Conservation (phyloP, 2,113 vertebrate species). For the Ceyx cyanopectus region DNA sequence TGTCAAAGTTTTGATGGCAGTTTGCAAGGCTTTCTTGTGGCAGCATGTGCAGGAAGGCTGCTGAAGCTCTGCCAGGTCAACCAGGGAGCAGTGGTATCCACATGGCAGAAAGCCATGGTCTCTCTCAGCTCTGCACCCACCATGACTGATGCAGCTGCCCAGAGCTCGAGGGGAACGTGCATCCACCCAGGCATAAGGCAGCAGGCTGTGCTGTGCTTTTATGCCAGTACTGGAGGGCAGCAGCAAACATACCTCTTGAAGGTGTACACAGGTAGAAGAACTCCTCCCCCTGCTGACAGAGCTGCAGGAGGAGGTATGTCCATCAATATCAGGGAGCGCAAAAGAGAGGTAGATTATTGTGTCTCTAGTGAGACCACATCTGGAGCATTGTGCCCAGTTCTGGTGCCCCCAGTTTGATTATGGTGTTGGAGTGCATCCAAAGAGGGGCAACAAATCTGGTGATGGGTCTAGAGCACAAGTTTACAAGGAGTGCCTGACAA, state of each 20-base stretch:
- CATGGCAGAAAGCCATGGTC: background rate
- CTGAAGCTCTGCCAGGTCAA: background rate
- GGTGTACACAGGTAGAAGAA: too few relatives aligned
- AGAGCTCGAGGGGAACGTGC: fast-evolving
- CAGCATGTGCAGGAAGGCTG: background rate
- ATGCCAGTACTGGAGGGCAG: background rate
- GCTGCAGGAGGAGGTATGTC: background rate
- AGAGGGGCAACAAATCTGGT: background rate
- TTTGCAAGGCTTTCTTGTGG: background rate
- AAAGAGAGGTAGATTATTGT: too few relatives aligned
- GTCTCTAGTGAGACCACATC: too few relatives aligned
- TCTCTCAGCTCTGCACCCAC: background rate
- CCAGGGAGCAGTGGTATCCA: background rate
- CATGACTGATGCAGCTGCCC: background rate
- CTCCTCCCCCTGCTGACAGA: background rate
- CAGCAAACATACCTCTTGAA: background rate
- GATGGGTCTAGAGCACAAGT: background rate
- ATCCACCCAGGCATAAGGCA: background rate
- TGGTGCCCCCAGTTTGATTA: too few relatives aligned
- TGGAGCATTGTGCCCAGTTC: too few relatives aligned
- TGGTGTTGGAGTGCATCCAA: background rate
- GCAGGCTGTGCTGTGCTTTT: background rate
- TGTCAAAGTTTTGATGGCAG: background rate
- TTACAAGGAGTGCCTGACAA: background rate
- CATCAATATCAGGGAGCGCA: background rate